phyloP scores from a whole-genome alignment of 2,888 invertebrate species.

The Thelaira solivaga region DNA sequence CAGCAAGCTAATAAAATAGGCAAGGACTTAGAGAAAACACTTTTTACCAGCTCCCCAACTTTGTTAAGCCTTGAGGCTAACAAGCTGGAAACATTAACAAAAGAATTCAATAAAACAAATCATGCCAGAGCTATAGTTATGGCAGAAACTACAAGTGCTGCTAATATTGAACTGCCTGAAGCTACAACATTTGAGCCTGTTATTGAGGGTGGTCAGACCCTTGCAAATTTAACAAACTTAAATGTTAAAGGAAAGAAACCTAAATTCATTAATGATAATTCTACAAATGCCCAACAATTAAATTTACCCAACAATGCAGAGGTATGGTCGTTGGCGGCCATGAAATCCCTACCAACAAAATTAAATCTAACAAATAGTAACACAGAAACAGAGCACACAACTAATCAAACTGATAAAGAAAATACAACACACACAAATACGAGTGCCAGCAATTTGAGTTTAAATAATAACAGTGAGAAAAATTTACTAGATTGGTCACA shows the following conservation, averaged over 20 bases:
- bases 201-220: too few species aligned
- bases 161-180: too few species aligned
- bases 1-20: conserved; percentile 3
- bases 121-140: conserved; percentile 32
- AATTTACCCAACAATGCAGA: conserved; percentile 72
- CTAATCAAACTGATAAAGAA: conserved; percentile 23
- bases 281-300: conserved; percentile 72
- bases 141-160: conserved; percentile 2
- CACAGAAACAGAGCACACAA: conserved; percentile 33
- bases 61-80: neutral
- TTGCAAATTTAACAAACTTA: neutral
- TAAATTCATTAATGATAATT: conserved; percentile 73
- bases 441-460: conserved; percentile 20
- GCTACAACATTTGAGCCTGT: conserved; percentile 9
- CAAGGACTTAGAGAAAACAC: neutral
- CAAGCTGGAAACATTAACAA: neutral
- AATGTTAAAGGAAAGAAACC: conserved; percentile 68
- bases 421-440: too few species aligned
- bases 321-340: conserved; percentile 73
- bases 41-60: neutral
- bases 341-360: conserved; percentile 70
- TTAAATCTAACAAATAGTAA: conserved; percentile 40
- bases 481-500: conserved; percentile 73
- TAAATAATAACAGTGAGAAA: conserved; percentile 67
- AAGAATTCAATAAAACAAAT: conserved; percentile 21